Base-by-base conservation (phyloP, 2,113 vertebrate genomes). In the Erpornis zantholeuca region DNA sequence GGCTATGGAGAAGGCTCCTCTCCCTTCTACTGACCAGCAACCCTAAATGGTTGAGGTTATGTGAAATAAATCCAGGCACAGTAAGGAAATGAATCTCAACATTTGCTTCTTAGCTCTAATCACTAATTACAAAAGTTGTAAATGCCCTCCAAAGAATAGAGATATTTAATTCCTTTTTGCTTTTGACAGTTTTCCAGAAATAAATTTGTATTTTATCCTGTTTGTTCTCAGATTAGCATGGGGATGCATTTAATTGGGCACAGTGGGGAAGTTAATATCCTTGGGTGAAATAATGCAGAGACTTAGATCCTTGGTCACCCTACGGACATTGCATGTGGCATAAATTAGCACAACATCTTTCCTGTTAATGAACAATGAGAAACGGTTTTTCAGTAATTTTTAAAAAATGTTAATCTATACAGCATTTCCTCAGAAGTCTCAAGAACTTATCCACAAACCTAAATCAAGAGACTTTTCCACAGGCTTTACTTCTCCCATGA, bases 191-290 rank as follows among this genome's bases (percentile, higher is more conserved):
- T 90, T 97, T 94, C 82, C 76, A 96, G 90, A 96, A 94, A 96
- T 78, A 88, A 83, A 90, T 92, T 88, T 57, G 28, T 90, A 68
- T 92, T 94, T 94, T 93, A 92, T 88, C 92, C 88, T 94, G 82
- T 95, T 96, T 95, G 94, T 95, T 96, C 96, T 94, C 71, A 86
- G 85, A 96, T 95, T 90, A 92, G 68, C 85, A 90, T 66, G 68
- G 82, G 90, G 28, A 94, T 92, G 86, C 76, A 69, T 90, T 97
- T 96, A 97, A 96, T 97, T 97, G 72, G 90, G 93, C 94, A 92
- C 93, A 93, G 88, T 86, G 88, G 92, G 92, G 76, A 94, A 96
- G 90, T 90, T 94, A 92, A 97, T 94, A 92, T 93, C 85, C 93
- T 92, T 94, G 95, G 93, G 90, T 95, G 88, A 94, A 90, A 93